Conservation (phyloP, 2,797 vertebrate species). For the Sarcophilus harrisii region DNA sequence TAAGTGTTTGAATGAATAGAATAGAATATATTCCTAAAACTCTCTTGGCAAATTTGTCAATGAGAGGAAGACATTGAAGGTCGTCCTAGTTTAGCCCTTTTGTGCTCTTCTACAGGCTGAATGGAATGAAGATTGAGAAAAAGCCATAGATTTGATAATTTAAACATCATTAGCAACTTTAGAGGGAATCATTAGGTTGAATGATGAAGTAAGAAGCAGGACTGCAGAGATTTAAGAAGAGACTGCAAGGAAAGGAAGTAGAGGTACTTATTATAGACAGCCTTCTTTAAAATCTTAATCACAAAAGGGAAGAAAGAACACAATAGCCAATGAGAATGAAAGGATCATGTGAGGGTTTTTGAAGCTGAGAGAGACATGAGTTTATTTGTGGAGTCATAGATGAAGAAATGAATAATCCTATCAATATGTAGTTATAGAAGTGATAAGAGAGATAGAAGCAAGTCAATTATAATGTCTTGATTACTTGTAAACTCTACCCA, state of each 20-base stretch:
- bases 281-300: neutral
- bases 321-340: neutral
- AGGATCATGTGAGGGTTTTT: neutral
- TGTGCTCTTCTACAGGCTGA: neutral
- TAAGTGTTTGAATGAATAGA: neutral
- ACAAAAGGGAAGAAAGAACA: neutral
- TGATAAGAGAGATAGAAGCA: neutral
- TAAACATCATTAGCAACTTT: neutral
- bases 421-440: neutral
- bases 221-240: neutral
- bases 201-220: neutral
- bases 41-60: neutral
- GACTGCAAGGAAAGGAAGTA: neutral
- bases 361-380: neutral
- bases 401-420: neutral
- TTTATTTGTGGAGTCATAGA: neutral
- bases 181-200: neutral
- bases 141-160: neutral
- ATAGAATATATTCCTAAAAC: neutral
- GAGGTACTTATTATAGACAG: neutral
- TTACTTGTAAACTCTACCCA: neutral
- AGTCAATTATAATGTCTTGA: neutral
- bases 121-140: fast-evolving
- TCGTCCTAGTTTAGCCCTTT: neutral
- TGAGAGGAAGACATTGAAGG: neutral